Evolutionary conservation across 2,888 invertebrate genomes (phyloP).

Genomic region (Eudasyphora cyanicolor): DNA sequence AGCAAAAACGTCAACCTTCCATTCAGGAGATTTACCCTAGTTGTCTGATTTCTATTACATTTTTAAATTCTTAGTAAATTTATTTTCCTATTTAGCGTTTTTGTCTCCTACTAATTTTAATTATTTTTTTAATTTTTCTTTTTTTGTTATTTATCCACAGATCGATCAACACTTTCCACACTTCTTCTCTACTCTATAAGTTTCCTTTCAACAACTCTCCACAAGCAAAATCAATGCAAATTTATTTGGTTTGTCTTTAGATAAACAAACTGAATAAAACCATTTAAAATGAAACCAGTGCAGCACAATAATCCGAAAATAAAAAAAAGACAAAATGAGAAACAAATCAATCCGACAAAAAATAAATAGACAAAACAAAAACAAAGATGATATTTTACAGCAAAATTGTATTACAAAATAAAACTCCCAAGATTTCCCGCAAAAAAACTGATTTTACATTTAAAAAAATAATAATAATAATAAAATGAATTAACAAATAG

Average conservation of each 20-base stretch:
- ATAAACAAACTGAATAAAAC: not conserved
- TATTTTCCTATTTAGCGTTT: too few species aligned
- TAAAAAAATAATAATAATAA: slow-evolving; percentile 4
- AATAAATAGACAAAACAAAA: slow-evolving; percentile 10
- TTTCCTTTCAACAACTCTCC: too few species aligned
- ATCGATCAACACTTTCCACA: too few species aligned
- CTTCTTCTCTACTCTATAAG: too few species aligned
- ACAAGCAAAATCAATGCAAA: not conserved
- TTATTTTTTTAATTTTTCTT: too few species aligned
- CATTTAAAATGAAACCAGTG: slow-evolving; percentile 51
- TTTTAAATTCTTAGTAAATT: too few species aligned
- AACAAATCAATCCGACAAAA: slow-evolving; percentile 28
- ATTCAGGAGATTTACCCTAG: too few species aligned
- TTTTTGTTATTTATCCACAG: too few species aligned
- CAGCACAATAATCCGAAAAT: slow-evolving; percentile 60
- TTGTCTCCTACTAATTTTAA: too few species aligned
- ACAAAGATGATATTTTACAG: slow-evolving; percentile 36
- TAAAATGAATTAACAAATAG: slow-evolving; percentile 33
- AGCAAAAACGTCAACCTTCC: too few species aligned
- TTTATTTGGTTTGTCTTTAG: not conserved
- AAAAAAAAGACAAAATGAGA: slow-evolving; percentile 19
- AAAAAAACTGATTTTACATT: slow-evolving; percentile 56
- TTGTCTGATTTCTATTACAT: too few species aligned
- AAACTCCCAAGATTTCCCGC: not conserved
- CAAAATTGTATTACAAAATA: slow-evolving; percentile 2